Evolutionary conservation across 2,888 invertebrate species (phyloP), one percentile per base, ranked within the genome.

Genomic region (Petrolisthes cinctipes): DNA sequence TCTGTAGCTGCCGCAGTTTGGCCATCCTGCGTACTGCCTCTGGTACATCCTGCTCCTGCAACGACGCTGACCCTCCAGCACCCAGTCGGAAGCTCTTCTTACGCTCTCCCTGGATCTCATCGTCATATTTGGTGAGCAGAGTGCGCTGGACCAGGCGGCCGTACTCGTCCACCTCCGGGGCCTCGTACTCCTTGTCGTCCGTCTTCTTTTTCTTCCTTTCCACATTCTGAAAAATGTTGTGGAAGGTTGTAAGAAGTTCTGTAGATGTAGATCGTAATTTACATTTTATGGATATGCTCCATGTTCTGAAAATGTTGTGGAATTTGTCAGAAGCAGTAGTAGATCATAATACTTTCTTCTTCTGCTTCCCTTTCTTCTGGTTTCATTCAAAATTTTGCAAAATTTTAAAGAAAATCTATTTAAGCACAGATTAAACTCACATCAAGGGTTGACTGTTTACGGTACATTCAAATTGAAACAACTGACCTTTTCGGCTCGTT

Each of bases 51-150:
- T n/a, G n/a, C 53, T 91, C 91, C 37, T 92, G 89, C 2, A 83
- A 83, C 83, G 90, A 91, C 76, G 92, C 92, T 20, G 83, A 78
- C 9, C 89, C 89, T 92, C 95, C 94, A 91, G 95, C 94, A 54
- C 98, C 98, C 90, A 99, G 95, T 85, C 95, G 93, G 93, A 99
- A 99, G 86, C 94, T 94, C 68, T 93, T 92, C 91, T 94, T 95
- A 91, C 95, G 95, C 85, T 94, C 94, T 0, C 96, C 96, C 84
- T 96, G 95, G 86, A 98, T 96, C 93, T 98, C 98, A 92, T 98
- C 98, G 93, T 99, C 98, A 92, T 99, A 99, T 94, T 99, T 98
- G 91, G 95, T 94, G 53, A 99, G 94, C 82, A 99, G 94, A 14
- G 95, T 94, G 92, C 95, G 95, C 91, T 92, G 94, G 94, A 93